phyloP scores from a whole-genome alignment of 1,140 invertebrate species.

The Drosophila littoralis region DNA sequence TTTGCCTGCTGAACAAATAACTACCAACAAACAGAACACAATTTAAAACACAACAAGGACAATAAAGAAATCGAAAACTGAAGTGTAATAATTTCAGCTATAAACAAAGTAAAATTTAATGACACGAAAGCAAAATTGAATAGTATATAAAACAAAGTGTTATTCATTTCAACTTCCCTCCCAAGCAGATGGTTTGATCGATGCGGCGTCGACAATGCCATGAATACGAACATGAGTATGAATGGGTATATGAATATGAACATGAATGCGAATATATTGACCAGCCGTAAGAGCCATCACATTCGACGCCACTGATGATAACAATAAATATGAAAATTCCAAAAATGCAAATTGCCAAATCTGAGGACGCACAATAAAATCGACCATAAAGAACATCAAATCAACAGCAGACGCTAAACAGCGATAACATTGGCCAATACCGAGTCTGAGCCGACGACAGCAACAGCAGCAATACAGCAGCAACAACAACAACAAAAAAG shows the following conservation, averaged over 20 bases:
- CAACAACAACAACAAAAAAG: conserved; percentile 14
- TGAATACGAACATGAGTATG: conserved; percentile 39
- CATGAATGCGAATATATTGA: conserved; percentile 36
- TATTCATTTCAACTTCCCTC: conserved; percentile 19
- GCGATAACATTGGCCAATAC: conserved; percentile 48
- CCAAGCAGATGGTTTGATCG: conserved; percentile 11
- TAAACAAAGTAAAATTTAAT: conserved; percentile 5
- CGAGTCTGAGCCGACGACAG: conserved; percentile 18
- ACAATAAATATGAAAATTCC: conserved; percentile 64
- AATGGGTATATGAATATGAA: conserved; percentile 22
- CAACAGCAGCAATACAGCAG: conserved; percentile 29
- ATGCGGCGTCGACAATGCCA: conserved; percentile 17
- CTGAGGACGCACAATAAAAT: conserved; percentile 60
- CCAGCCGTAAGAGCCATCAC: conserved; percentile 35
- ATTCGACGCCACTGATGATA: conserved; percentile 46
- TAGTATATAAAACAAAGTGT: conserved; percentile 14
- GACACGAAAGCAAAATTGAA: conserved; percentile 1
- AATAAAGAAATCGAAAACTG: conserved; percentile 6
- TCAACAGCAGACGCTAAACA: conserved; percentile 56
- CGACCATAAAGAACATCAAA: conserved; percentile 62
- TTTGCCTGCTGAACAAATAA: conserved; percentile 19
- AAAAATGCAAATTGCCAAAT: conserved; percentile 66
- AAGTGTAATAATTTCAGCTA: conserved; percentile 5
- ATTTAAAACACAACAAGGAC: conserved; percentile 26
- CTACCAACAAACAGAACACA: conserved; percentile 9